A percentile compares a stretch with the other conserved stretches of the same genome.
These are phyloP conservation scores for Cerceris ruficornis DNA, from an alignment of 2,888 invertebrate species.

Conservation along the genomic window DNA sequence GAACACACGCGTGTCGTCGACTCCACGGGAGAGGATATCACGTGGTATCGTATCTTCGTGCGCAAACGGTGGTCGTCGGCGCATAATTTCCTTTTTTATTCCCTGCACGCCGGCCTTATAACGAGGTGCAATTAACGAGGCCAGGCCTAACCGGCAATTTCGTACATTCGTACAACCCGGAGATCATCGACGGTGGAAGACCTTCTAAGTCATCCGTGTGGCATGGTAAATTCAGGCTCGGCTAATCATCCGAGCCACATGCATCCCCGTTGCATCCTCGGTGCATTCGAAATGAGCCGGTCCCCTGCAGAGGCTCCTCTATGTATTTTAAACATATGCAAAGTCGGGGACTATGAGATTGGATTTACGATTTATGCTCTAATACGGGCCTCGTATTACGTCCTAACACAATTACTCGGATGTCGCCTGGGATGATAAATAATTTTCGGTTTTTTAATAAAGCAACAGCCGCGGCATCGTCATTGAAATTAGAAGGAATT, in stretches of 20 bases:
- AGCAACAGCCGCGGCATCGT: background rate
- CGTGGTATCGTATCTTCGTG: background rate
- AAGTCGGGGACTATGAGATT: slow-evolving; percentile 42
- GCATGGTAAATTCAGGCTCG: slow-evolving; percentile 41
- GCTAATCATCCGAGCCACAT: slow-evolving; percentile 50
- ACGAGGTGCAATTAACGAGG: slow-evolving; percentile 70
- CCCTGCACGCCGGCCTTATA: slow-evolving; percentile 53
- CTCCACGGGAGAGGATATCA: slow-evolving; percentile 1
- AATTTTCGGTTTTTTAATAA: background rate
- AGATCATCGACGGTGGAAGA: background rate
- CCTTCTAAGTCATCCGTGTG: slow-evolving; percentile 59
- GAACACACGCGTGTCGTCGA: slow-evolving; percentile 27
- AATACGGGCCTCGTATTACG: slow-evolving; percentile 35
- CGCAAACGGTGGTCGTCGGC: background rate
- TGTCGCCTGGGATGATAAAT: slow-evolving; percentile 2
- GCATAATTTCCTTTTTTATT: slow-evolving; percentile 26
- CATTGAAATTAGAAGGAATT: no score
- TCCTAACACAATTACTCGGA: slow-evolving; percentile 42
- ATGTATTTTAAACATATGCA: slow-evolving; percentile 56
- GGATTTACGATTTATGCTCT: slow-evolving; percentile 55
- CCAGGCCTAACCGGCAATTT: slow-evolving; percentile 66
- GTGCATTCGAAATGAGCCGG: slow-evolving; percentile 53
- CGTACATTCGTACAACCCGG: slow-evolving; percentile 54
- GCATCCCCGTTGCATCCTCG: slow-evolving; percentile 37
- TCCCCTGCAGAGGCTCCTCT: slow-evolving; percentile 35